A percentile compares a stretch with the other conserved stretches of the same genome.
phyloP scores from a whole-genome alignment of 2,113 vertebrate species.

The Cervus canadensis region DNA sequence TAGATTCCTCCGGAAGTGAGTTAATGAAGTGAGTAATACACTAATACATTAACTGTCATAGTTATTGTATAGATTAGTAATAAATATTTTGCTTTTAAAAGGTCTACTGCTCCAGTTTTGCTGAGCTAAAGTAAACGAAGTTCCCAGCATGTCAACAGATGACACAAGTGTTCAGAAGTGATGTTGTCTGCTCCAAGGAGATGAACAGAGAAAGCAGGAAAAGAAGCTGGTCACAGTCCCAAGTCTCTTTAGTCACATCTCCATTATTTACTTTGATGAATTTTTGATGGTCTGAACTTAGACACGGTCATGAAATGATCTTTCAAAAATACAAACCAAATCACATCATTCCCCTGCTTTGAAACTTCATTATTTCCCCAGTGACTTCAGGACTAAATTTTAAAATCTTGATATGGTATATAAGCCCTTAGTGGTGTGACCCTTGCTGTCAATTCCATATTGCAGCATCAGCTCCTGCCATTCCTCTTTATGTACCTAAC shows the following conservation, averaged over 20 bases:
- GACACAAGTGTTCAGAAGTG: slow-evolving; percentile 27
- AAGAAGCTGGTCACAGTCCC: neutral
- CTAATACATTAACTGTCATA: neutral
- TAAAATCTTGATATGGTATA: neutral
- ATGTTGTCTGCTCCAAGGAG: neutral
- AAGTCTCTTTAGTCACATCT: neutral
- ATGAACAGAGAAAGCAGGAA: neutral
- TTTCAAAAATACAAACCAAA: neutral
- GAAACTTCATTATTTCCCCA: neutral
- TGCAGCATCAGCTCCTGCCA: neutral
- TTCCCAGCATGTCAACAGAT: slow-evolving; percentile 50
- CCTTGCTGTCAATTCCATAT: neutral
- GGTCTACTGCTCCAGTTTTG: slow-evolving; percentile 27
- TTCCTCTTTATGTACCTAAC: neutral
- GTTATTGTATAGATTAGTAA: slow-evolving; percentile 44
- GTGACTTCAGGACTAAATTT: neutral
- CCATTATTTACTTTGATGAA: neutral
- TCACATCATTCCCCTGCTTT: neutral
- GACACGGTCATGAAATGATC: neutral
- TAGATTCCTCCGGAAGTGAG: neutral
- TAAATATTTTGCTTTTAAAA: slow-evolving; percentile 65
- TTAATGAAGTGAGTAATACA: slow-evolving; percentile 50
- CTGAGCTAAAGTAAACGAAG: slow-evolving; percentile 38
- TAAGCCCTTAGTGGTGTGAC: neutral
- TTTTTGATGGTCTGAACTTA: neutral